Evolutionary conservation across 2,888 invertebrate species (phyloP), one percentile per base, ranked within the genome.

Genomic region (Monochamus alternatus): DNA sequence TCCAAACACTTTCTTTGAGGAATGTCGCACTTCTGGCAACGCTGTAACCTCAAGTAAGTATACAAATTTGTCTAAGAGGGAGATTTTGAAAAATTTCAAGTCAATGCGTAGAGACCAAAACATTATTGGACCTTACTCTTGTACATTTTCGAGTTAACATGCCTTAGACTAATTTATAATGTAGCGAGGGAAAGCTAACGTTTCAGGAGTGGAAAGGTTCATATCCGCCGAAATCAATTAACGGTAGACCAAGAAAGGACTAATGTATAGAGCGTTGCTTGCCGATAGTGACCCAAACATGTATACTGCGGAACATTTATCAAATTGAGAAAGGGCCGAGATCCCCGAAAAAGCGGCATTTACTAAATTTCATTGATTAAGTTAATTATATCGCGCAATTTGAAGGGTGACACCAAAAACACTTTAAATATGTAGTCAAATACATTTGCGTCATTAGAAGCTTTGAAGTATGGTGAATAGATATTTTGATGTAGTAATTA

Each of bases 321-420:
- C 64, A 64, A 64, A 47, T 47, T 64, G 64, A 44, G 64, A 47
- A 47, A 64, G 64, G 64, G n/a, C n/a, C 55, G n/a, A 14, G 14
- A 14, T 55, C n/a, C 0, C n/a, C n/a, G 55, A 55, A 55, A 55
- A 55, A 55, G 47, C 47, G 47, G 5, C 47, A 47, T 47, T 47
- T 47, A 47, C 47, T 47, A 47, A 47, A 47, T 47, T 47, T 47
- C 47, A 47, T 47, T 47, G 47, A 47, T 47, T 1, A 5, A 12
- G 12, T 47, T 47, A 47, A 47, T 47, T 47, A 47, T 47, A 12
- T 47, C 47, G 10, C 47, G 47, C 47, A 47, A 9, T 47, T 38
- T 4, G 38, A 38, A 38, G 38, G 1, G 38, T 0, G 38, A 38
- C 38, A 38, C 38, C 38, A 38, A 38, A 38, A 38, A 38, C 38